A percentile compares a stretch with the other conserved stretches of the same genome.
Evolutionary conservation across 2,888 invertebrate genomes (phyloP).

Genomic region (Ochropleura plecta): DNA sequence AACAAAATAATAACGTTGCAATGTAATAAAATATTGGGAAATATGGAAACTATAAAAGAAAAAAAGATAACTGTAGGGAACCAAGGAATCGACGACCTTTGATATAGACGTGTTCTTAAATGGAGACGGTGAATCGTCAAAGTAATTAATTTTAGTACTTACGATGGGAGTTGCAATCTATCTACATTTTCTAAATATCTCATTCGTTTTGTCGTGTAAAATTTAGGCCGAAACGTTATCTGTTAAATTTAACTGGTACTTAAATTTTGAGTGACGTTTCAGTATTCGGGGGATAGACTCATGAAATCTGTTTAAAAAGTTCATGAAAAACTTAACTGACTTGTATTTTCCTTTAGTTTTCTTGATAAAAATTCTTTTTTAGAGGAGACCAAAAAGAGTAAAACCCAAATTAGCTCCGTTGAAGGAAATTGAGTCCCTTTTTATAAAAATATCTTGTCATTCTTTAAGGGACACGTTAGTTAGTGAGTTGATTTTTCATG

Average conservation of each 20-base stretch:
- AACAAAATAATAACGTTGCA: not conserved
- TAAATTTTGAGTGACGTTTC: too few species aligned
- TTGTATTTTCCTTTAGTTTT: slow-evolving; percentile 17
- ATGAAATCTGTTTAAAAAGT: slow-evolving; percentile 10
- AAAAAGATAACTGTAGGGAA: not conserved
- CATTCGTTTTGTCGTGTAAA: not conserved
- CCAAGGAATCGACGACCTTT: not conserved
- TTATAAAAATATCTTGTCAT: slow-evolving; percentile 26
- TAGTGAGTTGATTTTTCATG: slow-evolving; percentile 53
- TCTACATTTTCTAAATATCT: not conserved
- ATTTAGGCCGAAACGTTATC: not conserved
- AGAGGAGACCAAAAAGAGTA: slow-evolving; percentile 7
- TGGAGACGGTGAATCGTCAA: not conserved
- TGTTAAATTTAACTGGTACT: too few species aligned
- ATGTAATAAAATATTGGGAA: not conserved
- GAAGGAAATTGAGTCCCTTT: slow-evolving; percentile 15
- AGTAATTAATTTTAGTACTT: not conserved
- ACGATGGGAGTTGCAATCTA: not conserved
- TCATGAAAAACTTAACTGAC: slow-evolving; percentile 8
- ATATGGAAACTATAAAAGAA: not conserved
- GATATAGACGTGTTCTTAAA: not conserved
- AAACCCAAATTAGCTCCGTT: slow-evolving; percentile 27
- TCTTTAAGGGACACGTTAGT: slow-evolving; percentile 37
- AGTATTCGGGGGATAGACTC: too few species aligned
- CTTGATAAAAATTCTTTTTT: slow-evolving; percentile 17